Evolutionary conservation across 1,140 invertebrate species (phyloP).

Genomic region (Protaetia brevitarsis): DNA sequence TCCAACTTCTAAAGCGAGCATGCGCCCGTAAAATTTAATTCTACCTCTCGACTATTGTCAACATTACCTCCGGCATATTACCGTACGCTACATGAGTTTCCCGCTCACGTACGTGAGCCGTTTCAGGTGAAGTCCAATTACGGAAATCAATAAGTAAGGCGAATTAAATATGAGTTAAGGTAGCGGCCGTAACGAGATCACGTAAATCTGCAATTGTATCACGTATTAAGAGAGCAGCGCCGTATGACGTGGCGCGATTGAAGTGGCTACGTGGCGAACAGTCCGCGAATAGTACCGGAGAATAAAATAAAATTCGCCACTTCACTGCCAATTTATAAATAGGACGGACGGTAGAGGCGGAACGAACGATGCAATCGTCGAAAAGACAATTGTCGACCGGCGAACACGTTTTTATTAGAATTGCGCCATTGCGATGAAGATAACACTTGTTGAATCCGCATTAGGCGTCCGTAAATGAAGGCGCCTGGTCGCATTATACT

Average conservation of each 20-base stretch:
- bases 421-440: slow-evolving; percentile 11
- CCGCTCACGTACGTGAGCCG: too few species aligned
- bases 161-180: slow-evolving; percentile 10
- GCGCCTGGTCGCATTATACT: background rate
- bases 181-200: background rate
- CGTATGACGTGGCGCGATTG: too few species aligned
- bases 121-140: background rate
- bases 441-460: slow-evolving; percentile 12
- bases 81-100: too few species aligned
- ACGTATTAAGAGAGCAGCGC: background rate
- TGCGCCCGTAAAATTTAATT: too few species aligned
- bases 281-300: background rate
- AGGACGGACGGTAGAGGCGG: background rate
- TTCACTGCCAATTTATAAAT: slow-evolving; percentile 14
- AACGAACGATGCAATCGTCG: background rate
- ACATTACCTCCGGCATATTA: too few species aligned
- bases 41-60: too few species aligned
- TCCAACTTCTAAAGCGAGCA: too few species aligned
- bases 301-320: background rate
- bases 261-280: too few species aligned
- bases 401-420: slow-evolving; percentile 7
- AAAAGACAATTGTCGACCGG: background rate
- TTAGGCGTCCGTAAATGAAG: background rate
- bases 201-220: background rate
- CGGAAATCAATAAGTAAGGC: background rate